A percentile compares a stretch with the other conserved stretches of the same genome.
These are phyloP conservation scores for Tauraco hartlaubi DNA, from an alignment of 2,797 vertebrate genomes.

Conservation along the genomic window DNA sequence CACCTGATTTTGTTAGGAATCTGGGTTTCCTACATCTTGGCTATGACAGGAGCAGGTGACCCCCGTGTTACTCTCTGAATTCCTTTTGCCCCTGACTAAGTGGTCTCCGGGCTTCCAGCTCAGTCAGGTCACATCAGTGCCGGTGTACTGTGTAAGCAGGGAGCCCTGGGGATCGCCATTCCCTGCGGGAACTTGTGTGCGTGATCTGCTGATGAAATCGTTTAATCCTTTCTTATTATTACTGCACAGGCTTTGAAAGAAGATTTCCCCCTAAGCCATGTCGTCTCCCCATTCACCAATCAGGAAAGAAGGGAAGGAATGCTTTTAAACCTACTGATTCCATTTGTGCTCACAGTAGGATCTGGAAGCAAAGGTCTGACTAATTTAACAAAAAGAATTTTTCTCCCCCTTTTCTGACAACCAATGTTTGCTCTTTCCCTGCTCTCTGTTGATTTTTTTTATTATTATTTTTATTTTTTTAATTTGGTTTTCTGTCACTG, in stretches of 20 bases:
- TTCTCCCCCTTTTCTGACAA: conserved; percentile 44
- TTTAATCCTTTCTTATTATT: conserved; percentile 78
- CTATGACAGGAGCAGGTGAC: conserved; percentile 44
- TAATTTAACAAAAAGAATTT: conserved; percentile 78
- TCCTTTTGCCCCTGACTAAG: background rate
- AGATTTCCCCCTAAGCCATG: conserved; percentile 97
- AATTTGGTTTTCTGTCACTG: conserved; percentile 40
- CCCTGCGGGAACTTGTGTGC: conserved; percentile 23
- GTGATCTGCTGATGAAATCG: conserved; percentile 29
- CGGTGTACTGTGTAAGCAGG: conserved; percentile 43
- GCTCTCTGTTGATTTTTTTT: background rate
- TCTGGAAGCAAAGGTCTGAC: conserved; percentile 98
- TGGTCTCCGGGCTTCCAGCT: conserved; percentile 33
- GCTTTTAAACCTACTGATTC: conserved; percentile 98
- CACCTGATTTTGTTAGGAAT: background rate
- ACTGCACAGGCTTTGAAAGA: conserved; percentile 95
- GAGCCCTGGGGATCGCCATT: conserved; percentile 31
- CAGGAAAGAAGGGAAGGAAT: conserved; percentile 98
- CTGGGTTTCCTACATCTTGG: background rate
- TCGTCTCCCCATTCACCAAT: conserved; percentile 99
- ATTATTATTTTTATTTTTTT: background rate
- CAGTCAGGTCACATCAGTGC: background rate
- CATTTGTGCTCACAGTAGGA: conserved; percentile 98
- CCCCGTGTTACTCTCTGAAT: background rate
- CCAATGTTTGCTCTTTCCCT: conserved; percentile 51